These are phyloP conservation scores for Apogon hyalosoma DNA, from an alignment of 2,797 vertebrate species.

Conservation along the genomic window DNA sequence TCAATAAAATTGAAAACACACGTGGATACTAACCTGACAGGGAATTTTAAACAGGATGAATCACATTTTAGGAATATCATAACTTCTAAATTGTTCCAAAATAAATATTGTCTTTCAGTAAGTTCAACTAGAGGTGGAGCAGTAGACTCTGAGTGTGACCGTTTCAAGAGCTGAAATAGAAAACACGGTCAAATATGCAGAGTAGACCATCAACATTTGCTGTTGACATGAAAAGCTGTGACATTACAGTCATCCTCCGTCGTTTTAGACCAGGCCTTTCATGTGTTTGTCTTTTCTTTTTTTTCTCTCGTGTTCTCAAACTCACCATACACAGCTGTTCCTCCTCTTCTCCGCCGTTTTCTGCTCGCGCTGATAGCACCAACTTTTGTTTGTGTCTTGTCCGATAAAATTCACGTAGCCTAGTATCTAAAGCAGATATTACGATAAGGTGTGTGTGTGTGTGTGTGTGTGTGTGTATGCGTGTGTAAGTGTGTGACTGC, in stretches of 20 bases:
- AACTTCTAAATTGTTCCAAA: neutral
- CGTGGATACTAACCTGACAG: constrained; percentile 13
- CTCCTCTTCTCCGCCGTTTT: constrained; percentile 26
- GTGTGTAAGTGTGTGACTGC: constrained; percentile 9
- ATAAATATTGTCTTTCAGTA: neutral
- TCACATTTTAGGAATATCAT: neutral
- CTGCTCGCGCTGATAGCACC: constrained; percentile 51
- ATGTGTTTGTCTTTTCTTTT: neutral
- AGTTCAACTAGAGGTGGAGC: neutral
- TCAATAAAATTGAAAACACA: constrained; percentile 51
- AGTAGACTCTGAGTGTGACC: neutral
- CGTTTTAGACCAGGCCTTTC: neutral
- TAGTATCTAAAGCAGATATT: constrained; percentile 15
- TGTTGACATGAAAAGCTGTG: constrained; percentile 34
- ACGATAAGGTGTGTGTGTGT: constrained; percentile 29
- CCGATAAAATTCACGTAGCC: constrained; percentile 31
- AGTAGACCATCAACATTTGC: neutral
- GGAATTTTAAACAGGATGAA: neutral
- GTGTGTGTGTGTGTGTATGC: constrained; percentile 6
- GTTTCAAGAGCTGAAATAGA: neutral
- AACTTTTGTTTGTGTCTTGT: constrained; percentile 8
- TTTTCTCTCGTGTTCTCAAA: constrained; percentile 25
- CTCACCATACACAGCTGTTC: constrained; percentile 67
- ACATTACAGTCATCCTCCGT: neutral
- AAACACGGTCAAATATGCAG: neutral